phyloP scores from a whole-genome alignment of 2,888 invertebrate species.

The Augiades crinisus region DNA sequence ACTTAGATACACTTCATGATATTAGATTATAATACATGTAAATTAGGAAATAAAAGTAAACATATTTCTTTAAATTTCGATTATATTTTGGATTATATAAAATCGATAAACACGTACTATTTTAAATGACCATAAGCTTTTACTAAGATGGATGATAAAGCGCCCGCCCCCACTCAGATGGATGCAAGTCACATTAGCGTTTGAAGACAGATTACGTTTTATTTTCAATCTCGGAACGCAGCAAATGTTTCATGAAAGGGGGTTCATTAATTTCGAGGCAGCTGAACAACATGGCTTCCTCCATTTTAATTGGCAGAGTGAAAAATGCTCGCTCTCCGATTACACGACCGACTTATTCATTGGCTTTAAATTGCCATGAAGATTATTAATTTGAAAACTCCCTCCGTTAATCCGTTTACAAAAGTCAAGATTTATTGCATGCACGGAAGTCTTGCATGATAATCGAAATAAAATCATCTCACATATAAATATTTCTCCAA shows the following conservation, averaged over 20 bases:
- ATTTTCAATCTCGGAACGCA: conserved; percentile 13
- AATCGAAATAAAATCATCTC: background rate
- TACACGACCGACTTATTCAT: conserved; percentile 58
- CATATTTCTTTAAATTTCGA: too few relatives aligned
- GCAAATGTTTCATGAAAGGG: conserved; percentile 38
- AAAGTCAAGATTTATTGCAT: conserved; percentile 9
- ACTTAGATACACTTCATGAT: too few relatives aligned
- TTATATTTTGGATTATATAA: too few relatives aligned
- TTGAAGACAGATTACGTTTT: background rate
- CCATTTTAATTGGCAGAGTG: conserved; percentile 74
- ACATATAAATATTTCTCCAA: too few relatives aligned
- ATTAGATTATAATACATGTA: too few relatives aligned
- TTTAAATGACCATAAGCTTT: too few relatives aligned
- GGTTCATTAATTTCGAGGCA: conserved; percentile 63
- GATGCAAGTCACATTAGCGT: too few relatives aligned
- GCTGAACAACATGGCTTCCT: conserved; percentile 50
- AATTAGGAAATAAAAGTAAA: too few relatives aligned
- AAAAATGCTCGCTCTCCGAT: conserved; percentile 68
- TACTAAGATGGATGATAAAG: too few relatives aligned
- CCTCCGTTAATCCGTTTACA: background rate
- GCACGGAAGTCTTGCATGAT: background rate
- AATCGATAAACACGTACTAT: too few relatives aligned
- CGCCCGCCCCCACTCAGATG: background rate
- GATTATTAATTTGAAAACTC: conserved; percentile 26
- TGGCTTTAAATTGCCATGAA: conserved; percentile 51